These are phyloP conservation scores for Clivina fossor DNA, from an alignment of 2,888 invertebrate species.

Conservation along the genomic window DNA sequence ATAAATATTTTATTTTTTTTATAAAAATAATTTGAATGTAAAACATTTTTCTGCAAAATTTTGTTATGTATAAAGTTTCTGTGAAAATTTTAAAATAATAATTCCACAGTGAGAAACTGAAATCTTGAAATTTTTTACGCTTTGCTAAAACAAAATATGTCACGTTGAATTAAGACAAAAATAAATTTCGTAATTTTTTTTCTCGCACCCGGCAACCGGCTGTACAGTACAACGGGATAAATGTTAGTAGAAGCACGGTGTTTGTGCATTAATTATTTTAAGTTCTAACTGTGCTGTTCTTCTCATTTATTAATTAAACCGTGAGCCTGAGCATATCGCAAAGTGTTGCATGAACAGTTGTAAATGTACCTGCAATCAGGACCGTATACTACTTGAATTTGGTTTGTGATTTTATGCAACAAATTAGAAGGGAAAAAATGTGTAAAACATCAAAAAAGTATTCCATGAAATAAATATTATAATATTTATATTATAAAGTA, in stretches of 20 bases:
- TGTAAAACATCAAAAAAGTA: too few relatives aligned
- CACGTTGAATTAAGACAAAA: conserved; percentile 4
- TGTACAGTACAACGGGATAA: neutral
- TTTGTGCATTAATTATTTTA: conserved; percentile 15
- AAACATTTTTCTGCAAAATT: too few relatives aligned
- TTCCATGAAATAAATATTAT: neutral
- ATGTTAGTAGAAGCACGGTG: neutral
- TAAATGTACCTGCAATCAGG: neutral
- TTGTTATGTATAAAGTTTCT: too few relatives aligned
- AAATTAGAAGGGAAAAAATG: too few relatives aligned
- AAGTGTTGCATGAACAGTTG: conserved; percentile 6
- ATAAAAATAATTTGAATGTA: too few relatives aligned
- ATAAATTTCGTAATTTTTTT: conserved; percentile 8
- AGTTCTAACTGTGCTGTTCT: conserved; percentile 8
- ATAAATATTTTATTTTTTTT: too few relatives aligned
- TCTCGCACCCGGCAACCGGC: neutral
- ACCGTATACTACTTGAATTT: too few relatives aligned
- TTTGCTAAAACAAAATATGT: neutral
- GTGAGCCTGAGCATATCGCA: neutral
- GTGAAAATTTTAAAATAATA: too few relatives aligned
- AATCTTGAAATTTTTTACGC: neutral
- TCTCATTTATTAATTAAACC: conserved; percentile 20
- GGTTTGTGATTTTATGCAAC: too few relatives aligned
- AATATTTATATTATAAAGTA: neutral
- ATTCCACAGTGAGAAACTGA: neutral